These are phyloP conservation scores for Pan troglodytes DNA, from an alignment of 2,113 vertebrate species.

Conservation along the genomic window NHGRI_mPanTro3-v2.1_pri NC_072398.2:162257001-162257500, in stretches of 20 bases:
- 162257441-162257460: background rate
- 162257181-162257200: background rate
- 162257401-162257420: background rate
- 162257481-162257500: background rate
- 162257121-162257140: background rate
- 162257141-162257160: conserved; percentile 37
- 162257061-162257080: conserved; percentile 35
- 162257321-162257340: background rate
- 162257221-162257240: background rate
- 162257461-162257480: background rate
- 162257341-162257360: background rate
- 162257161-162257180: background rate
- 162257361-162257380: background rate
- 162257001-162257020: conserved; percentile 24
- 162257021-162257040: conserved; percentile 47
- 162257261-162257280: conserved; percentile 36
- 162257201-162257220: background rate
- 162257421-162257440: background rate
- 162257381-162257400: background rate
- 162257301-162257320: background rate
- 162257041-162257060: conserved; percentile 12
- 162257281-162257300: background rate
- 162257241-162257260: background rate
- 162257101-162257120: conserved; percentile 48
- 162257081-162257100: conserved; percentile 52